These are phyloP conservation scores for Dryococelus australis DNA, from an alignment of 2,888 invertebrate species.

Conservation along the genomic window DNA sequence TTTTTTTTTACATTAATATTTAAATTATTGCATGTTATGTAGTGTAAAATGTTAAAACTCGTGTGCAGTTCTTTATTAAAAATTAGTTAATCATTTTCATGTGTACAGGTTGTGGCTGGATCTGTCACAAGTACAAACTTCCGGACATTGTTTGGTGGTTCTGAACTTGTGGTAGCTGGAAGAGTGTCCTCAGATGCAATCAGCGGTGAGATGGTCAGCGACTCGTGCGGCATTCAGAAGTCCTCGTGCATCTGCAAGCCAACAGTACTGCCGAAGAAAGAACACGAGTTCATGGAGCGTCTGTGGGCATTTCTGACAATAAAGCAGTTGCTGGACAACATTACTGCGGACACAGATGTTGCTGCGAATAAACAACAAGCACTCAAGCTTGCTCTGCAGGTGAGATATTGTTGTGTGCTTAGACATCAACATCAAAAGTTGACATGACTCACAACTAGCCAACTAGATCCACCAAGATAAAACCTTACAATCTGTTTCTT, in stretches of 20 bases:
- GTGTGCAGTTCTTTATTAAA: too few relatives aligned
- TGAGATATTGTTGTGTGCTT: constrained; percentile 49
- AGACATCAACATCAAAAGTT: too few relatives aligned
- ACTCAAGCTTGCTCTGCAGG: constrained; percentile 65
- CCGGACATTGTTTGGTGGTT: constrained; percentile 67
- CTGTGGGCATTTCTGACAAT: constrained; percentile 74
- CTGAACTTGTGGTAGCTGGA: constrained; percentile 71
- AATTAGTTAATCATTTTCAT: not conserved
- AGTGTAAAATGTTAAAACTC: too few relatives aligned
- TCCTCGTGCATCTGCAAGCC: not conserved
- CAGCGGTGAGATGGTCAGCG: constrained; percentile 33
- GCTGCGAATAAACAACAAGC: constrained; percentile 55
- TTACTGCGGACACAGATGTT: constrained; percentile 50
- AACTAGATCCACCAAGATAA: too few relatives aligned
- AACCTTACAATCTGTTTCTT: not conserved
- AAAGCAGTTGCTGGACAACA: constrained; percentile 63
- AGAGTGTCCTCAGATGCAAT: constrained; percentile 51
- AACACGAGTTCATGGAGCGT: constrained; percentile 60
- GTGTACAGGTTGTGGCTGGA: constrained; percentile 58
- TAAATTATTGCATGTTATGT: too few relatives aligned
- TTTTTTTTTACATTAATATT: too few relatives aligned
- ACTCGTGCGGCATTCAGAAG: constrained; percentile 7
- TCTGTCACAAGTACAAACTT: constrained; percentile 64
- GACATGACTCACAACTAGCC: too few relatives aligned
- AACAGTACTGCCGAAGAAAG: not conserved